Evolutionary conservation across 2,888 invertebrate genomes (phyloP), one percentile per base, ranked within the genome.

Genomic region (Tromatobia lineatoria): DNA sequence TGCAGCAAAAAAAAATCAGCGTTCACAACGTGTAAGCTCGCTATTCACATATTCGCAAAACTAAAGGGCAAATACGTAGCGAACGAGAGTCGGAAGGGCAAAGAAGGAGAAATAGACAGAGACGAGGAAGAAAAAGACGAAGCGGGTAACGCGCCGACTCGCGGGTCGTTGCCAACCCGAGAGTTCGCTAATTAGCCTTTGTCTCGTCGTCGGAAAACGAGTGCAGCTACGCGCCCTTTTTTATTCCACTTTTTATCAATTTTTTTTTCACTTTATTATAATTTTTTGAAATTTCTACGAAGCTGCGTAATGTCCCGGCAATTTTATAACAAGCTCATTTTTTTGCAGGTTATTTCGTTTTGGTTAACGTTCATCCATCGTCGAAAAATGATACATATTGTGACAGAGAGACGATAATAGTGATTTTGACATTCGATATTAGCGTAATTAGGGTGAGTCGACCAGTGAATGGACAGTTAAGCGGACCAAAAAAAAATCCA

Each of bases 101-200:
- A 52, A 54, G n/a, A 74, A 57, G 61, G 78, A 74, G 25, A 52
- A 79, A 73, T 80, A 50, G 83, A 77, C 67, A 83, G 70, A 71
- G 50, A 83, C 61, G 76, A 50, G 50, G 50, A 50, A 18, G 50
- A 54, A 54, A 54, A 54, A 54, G 18, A 54, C 20, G 81, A 80
- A 84, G 71, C 61, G 50, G 38, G 59, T 50, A 75, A 75, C 67
- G 61, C 64, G 54, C 25, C 71, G 79, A 64, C 42, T 80, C 75
- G 80, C 42, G 67, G 67, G 29, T 69, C 69, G 69, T 47, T 52
- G 47, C 50, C 50, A 69, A 69, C 69, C 34, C 13, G 47, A 54
- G 67, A 82, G 73, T 69, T 59, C 70, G 71, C 85, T 74, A 82
- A 82, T 79, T 77, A 73, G 70, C 77, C 75, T 82, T 84, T 82